Evolutionary conservation across 2,888 invertebrate species (phyloP), one percentile per base, ranked within the genome.

Genomic region (Athalia rosae): DNA sequence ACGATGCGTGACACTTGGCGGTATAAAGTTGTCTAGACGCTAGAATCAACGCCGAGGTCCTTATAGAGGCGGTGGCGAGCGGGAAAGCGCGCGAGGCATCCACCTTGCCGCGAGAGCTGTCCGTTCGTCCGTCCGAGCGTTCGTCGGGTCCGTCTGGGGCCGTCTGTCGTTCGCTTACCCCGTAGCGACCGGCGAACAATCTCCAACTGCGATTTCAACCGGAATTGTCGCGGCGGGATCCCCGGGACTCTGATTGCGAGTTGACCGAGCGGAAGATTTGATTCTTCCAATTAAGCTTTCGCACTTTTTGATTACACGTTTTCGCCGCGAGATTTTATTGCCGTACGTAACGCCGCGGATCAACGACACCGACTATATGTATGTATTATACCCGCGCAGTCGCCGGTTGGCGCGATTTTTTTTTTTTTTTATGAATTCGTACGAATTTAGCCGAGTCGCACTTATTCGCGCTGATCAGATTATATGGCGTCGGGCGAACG

Each of bases 201-300:
- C 67, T 50, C 56, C 45, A 56, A 71, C 71, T 71, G 56, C 71
- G 71, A 71, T 71, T 71, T 58, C 71, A 56, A 43, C 71, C 58
- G 56, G 71, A 58, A 53, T 9, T 9, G 11, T 53, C 53, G 6
- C 58, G n/a, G 58, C 58, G 58, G 79, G 79, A 80, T 64, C 81
- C 77, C 76, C 69, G 80, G 83, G 83, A 83, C 84, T 85, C 85
- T 87, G 87, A 88, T 88, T 89, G 88, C 86, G 86, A 83, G 84
- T 86, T 74, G 84, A 81, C 84, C 83, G 80, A 84, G 85, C 85
- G 86, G 82, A 83, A 85, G 84, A 86, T 85, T 86, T 87, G 86
- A 88, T 89, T 88, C 85, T 83, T 82, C 84, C 87, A 87, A 89
- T 89, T 88, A 89, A 88, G 88, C 88, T 88, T 88, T 89, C 88